These are phyloP conservation scores for Pristionchus fissidentatus DNA, from an alignment of 2,888 invertebrate species.

Conservation along the genomic window DNA sequence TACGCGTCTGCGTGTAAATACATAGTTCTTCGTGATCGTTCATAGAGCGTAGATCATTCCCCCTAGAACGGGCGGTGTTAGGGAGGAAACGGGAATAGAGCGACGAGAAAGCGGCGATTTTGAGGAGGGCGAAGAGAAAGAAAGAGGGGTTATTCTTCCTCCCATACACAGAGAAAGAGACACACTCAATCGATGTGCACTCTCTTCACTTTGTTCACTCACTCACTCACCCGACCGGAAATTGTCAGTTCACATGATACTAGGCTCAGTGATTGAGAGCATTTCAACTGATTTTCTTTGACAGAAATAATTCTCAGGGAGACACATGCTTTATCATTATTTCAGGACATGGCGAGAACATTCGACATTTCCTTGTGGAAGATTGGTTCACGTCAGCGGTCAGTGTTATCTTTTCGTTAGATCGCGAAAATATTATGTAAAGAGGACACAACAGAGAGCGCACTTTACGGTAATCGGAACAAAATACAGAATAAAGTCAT, in stretches of 20 bases:
- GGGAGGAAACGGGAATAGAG: not conserved
- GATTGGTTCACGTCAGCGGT: constrained; percentile 63
- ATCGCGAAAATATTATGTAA: no score
- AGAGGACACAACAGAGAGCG: no score
- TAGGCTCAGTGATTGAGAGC: no score
- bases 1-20: no score
- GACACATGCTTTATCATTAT: no score
- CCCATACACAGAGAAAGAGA: no score
- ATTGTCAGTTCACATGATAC: constrained; percentile 18
- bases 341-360: constrained; percentile 65
- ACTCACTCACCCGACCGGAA: constrained; percentile 23
- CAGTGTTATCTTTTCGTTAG: no score
- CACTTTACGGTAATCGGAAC: no score
- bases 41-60: constrained; percentile 34
- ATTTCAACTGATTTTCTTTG: no score
- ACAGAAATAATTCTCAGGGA: no score
- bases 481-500: no score
- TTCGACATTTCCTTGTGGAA: constrained; percentile 66
- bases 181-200: not conserved
- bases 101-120: not conserved
- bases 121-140: not conserved
- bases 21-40: not conserved
- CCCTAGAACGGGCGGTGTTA: no score
- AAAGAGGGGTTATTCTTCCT: not conserved
- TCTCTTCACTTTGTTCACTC: not conserved